These are phyloP conservation scores for Heterodera filipjevi DNA, from an alignment of 2,888 invertebrate species.

Conservation along the genomic window DNA sequence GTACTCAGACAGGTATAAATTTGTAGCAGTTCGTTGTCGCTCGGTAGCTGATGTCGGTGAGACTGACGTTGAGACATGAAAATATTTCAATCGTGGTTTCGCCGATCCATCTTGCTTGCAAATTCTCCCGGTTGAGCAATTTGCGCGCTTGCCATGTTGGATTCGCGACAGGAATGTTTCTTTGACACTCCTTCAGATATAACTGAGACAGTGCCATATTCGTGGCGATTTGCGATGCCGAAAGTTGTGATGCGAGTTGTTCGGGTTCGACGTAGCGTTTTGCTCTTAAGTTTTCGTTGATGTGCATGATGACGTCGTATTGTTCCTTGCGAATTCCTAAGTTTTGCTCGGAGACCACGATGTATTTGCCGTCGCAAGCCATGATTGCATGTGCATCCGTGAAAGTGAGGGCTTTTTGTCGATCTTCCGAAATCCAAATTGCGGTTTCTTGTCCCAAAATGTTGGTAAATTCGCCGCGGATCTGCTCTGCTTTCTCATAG, in stretches of 20 bases:
- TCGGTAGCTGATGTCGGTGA: no score
- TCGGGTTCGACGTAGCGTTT: background rate
- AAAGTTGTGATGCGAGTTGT: no score
- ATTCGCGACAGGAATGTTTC: no score
- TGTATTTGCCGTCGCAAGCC: slow-evolving; percentile 2
- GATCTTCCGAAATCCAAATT: background rate
- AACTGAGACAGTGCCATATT: no score
- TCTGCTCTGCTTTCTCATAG: background rate
- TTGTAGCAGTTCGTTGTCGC: background rate
- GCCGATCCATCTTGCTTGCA: slow-evolving; percentile 1
- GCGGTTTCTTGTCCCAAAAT: background rate
- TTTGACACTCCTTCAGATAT: no score
- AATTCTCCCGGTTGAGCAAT: no score
- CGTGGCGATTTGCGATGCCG: no score
- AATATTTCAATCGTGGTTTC: slow-evolving; percentile 9
- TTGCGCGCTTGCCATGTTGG: no score
- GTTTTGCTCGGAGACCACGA: background rate
- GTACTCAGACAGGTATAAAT: background rate
- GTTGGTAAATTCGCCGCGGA: background rate
- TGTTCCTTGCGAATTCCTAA: background rate
- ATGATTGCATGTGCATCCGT: background rate
- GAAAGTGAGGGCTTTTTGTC: slow-evolving; percentile 2
- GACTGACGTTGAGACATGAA: background rate
- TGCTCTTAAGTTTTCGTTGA: no score
- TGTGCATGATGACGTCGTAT: background rate